A percentile compares a stretch with the other conserved stretches of the same genome.
phyloP scores from a whole-genome alignment of 2,888 invertebrate genomes.

The Andricus curvator region DNA sequence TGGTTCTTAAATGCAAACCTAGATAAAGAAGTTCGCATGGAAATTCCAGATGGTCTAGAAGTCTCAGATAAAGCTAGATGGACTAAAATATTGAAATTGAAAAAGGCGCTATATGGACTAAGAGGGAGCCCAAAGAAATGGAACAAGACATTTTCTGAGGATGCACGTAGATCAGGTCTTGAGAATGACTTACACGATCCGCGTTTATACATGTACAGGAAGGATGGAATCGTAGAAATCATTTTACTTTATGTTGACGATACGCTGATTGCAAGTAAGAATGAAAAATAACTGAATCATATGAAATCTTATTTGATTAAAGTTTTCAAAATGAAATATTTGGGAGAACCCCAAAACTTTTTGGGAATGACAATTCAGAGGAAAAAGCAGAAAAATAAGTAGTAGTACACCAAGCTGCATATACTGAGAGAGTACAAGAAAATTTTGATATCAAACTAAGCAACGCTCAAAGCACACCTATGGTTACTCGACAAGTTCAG shows the following conservation, averaged over 20 bases:
- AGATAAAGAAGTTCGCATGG: too few species aligned
- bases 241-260: constrained; percentile 48
- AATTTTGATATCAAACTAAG: constrained; percentile 51
- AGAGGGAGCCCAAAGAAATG: constrained; percentile 46
- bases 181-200: constrained; percentile 50
- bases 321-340: constrained; percentile 53
- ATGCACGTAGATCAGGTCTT: constrained; percentile 47
- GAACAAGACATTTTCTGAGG: constrained; percentile 50
- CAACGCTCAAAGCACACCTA: neutral
- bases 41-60: neutral
- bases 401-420: constrained; percentile 35
- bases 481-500: constrained; percentile 38
- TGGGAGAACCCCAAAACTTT: constrained; percentile 50
- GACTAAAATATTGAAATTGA: constrained; percentile 41
- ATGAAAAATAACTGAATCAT: constrained; percentile 45
- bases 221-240: constrained; percentile 47
- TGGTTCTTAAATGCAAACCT: too few species aligned
- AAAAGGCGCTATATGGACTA: constrained; percentile 42
- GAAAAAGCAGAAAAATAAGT: too few species aligned
- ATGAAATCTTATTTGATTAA: constrained; percentile 47
- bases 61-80: neutral
- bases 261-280: constrained; percentile 50
- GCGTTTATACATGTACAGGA: constrained; percentile 30
- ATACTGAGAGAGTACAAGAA: constrained; percentile 49
- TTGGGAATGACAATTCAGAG: constrained; percentile 8